Base-by-base conservation (phyloP, 2,797 vertebrate species). In the Pseudochromis fuscus region DNA sequence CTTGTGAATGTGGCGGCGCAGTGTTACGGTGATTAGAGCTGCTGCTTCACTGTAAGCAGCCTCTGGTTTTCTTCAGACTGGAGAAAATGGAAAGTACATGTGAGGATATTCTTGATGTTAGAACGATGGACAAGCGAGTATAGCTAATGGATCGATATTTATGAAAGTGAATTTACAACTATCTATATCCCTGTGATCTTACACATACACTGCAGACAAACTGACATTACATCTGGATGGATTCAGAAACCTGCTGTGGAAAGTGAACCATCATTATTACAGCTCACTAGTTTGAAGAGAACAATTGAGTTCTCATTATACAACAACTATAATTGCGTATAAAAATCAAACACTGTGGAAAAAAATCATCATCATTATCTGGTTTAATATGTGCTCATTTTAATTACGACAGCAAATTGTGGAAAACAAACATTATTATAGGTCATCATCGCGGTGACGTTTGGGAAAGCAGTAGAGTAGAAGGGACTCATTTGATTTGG, bases 211-310 rank as follows among this genome's bases (percentile, higher is more conserved):
- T 3, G 18, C 12, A 38, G 13, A 38, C 13, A 38, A 16, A 15
- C 16, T 16, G 3, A 12, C 37, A 7, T 35, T 35, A 13, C 31
- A 33, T 33, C 31, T 33, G 31, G 8, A 33, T 12, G 8, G 3
- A 10, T 33, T 33, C 31, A 33, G 31, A 33, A 33, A 9, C 8
- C 9, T 12, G 6, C n/a, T 42, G 37, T 24, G 28, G n/a, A 48
- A 45, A 58, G 24, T 67, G 45, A 56, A 55, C 37, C 57, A 38
- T 30, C 6, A 52, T 45, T n/a, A 12, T 51, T 38, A 21, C 45
- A 45, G 38, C 51, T 33, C 48, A 49, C 15, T 35, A 16, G 25
- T 52, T 2, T 69, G 24, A 69, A 40, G 28, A 28, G 35, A 68
- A 45, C n/a, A 33, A 0, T n/a, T 66, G 31, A 19, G 13, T 57